phyloP scores from a whole-genome alignment of 2,797 vertebrate genomes.

The Falco rusticolus region DNA sequence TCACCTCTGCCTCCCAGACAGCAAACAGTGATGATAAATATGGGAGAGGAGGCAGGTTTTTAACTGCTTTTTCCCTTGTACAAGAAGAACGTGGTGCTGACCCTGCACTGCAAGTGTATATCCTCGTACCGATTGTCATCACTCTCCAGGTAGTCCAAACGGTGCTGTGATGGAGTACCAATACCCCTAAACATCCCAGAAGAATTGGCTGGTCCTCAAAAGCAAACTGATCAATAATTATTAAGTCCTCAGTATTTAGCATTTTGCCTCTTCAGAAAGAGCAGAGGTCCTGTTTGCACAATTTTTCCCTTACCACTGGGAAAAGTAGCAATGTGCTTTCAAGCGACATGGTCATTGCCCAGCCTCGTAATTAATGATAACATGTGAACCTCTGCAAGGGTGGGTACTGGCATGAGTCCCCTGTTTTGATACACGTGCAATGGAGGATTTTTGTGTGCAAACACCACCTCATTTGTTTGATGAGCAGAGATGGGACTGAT shows the following conservation, averaged over 20 bases:
- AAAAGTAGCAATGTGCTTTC: accelerated
- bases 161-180: no score
- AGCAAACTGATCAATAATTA: not conserved
- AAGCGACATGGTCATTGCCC: not conserved
- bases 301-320: not conserved
- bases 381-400: not conserved
- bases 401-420: not conserved
- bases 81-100: not conserved
- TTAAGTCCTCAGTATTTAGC: not conserved
- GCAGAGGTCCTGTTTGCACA: not conserved
- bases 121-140: not conserved
- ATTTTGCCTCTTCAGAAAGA: not conserved
- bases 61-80: not conserved
- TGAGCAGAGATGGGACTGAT: not conserved
- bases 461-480: not conserved
- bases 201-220: not conserved
- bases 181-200: not conserved
- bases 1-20: not conserved
- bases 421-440: not conserved
- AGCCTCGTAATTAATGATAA: not conserved
- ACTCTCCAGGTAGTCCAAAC: not conserved
- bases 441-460: not conserved
- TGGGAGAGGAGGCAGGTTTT: not conserved
- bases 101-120: not conserved
- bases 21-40: not conserved